Conservation (phyloP, 2,888 invertebrate genomes). For the Apotomis capreana region DNA sequence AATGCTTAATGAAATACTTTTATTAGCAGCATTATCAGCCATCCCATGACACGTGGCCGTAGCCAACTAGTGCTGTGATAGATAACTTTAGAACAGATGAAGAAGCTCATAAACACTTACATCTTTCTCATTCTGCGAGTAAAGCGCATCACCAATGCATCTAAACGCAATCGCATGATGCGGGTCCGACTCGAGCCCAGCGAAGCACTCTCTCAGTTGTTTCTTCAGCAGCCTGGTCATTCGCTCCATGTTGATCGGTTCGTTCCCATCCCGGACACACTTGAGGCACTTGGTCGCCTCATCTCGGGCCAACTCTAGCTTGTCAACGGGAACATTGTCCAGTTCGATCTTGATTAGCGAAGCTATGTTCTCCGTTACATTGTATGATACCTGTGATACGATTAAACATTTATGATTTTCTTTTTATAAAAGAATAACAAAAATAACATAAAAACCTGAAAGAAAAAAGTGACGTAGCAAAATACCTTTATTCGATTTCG, state of each 20-base stretch:
- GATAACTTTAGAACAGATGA: neutral
- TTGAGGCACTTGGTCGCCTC: constrained; percentile 73
- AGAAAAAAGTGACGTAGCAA: too few species aligned
- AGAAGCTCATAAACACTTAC: constrained; percentile 75
- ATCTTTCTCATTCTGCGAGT: constrained; percentile 88
- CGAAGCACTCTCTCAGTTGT: constrained; percentile 86
- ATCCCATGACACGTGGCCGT: too few species aligned
- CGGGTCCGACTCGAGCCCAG: constrained; percentile 89
- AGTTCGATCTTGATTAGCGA: constrained; percentile 87
- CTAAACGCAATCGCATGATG: constrained; percentile 90
- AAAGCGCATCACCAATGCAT: constrained; percentile 92
- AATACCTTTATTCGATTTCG: too few species aligned
- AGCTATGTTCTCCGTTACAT: constrained; percentile 88
- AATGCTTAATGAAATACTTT: too few species aligned
- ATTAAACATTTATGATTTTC: constrained; percentile 29
- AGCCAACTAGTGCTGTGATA: too few species aligned
- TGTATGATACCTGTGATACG: constrained; percentile 84
- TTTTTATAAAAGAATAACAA: too few species aligned
- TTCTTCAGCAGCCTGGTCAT: constrained; percentile 89
- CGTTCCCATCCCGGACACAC: constrained; percentile 60
- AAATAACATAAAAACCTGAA: neutral
- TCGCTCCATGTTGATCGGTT: constrained; percentile 88
- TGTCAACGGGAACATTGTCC: constrained; percentile 88
- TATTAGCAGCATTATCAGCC: too few species aligned
- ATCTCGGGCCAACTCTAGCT: constrained; percentile 85